Conservation (phyloP, 1,140 invertebrate species). For the Helicoverpa zea region DNA sequence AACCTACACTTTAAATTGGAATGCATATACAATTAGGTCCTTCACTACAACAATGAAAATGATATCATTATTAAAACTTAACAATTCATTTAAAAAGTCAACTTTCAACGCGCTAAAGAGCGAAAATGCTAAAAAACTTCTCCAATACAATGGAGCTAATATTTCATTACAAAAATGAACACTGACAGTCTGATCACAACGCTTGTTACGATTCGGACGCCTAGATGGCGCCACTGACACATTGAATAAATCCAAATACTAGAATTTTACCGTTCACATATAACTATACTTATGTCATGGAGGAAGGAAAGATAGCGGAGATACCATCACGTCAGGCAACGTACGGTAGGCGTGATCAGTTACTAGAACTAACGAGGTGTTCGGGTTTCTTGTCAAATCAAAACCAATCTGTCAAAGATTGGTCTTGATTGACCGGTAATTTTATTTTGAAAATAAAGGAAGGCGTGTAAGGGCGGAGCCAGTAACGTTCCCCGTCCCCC, state of each 20-base stretch:
- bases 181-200: constrained; percentile 44
- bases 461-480: too few relatives aligned
- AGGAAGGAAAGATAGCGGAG: too few relatives aligned
- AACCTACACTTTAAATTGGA: too few relatives aligned
- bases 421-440: too few relatives aligned
- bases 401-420: too few relatives aligned
- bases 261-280: neutral
- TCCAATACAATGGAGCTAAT: constrained; percentile 34
- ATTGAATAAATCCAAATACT: neutral
- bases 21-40: neutral
- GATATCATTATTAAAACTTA: constrained; percentile 47
- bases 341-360: too few relatives aligned
- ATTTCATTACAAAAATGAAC: constrained; percentile 47
- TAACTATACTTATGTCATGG: neutral
- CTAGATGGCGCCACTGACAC: constrained; percentile 14
- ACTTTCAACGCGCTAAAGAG: constrained; percentile 41
- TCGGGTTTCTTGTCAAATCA: too few relatives aligned
- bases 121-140: constrained; percentile 30
- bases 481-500: too few relatives aligned
- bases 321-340: too few relatives aligned
- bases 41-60: constrained; percentile 26
- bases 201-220: constrained; percentile 17
- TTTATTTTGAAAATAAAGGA: too few relatives aligned
- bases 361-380: too few relatives aligned
- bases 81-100: constrained; percentile 46